These are phyloP conservation scores for Echeneis naucrates DNA, from an alignment of 2,797 vertebrate species.

Conservation along the genomic window DNA sequence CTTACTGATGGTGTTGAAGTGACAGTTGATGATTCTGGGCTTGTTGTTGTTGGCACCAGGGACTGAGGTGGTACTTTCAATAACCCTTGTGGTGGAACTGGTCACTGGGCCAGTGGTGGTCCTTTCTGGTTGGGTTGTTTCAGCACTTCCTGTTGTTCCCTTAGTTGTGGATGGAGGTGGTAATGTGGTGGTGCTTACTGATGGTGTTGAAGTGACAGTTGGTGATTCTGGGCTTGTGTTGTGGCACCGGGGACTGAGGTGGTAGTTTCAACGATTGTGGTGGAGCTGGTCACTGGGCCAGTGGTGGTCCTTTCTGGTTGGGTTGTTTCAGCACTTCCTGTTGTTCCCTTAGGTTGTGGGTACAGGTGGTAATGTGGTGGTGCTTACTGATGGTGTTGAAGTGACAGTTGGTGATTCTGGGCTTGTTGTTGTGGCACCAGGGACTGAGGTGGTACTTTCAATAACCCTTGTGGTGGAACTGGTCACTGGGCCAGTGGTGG, in stretches of 20 bases:
- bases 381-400: not conserved
- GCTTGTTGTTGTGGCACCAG: too few relatives aligned
- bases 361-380: not conserved
- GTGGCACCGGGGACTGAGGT: not conserved
- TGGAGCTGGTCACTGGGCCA: not conserved
- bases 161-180: not conserved
- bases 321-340: not conserved
- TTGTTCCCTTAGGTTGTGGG: not conserved
- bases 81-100: too few relatives aligned
- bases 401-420: not conserved
- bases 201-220: not conserved
- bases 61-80: too few relatives aligned
- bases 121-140: not conserved
- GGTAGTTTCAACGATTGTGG: not conserved
- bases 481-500: too few relatives aligned
- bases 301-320: not conserved
- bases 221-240: slow-evolving; percentile 5
- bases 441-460: not conserved
- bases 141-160: not conserved
- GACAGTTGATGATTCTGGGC: too few relatives aligned
- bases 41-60: too few relatives aligned
- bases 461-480: too few relatives aligned
- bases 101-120: too few relatives aligned
- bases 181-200: too few relatives aligned
- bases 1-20: too few relatives aligned